These are phyloP conservation scores for Sialis fuliginosa DNA, from an alignment of 2,888 invertebrate species.

Conservation along the genomic window DNA sequence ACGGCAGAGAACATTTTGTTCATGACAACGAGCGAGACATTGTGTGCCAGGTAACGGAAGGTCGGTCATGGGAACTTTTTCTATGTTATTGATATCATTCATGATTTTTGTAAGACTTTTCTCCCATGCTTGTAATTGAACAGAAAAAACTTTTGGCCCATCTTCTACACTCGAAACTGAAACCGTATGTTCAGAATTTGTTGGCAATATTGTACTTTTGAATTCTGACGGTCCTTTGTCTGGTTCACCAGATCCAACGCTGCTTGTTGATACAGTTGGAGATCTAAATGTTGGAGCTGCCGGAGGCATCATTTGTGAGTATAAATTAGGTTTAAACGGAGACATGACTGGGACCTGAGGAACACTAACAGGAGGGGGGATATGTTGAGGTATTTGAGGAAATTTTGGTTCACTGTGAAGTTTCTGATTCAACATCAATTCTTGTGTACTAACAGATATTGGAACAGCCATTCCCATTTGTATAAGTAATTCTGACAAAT, in stretches of 20 bases:
- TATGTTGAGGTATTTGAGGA: too few relatives aligned
- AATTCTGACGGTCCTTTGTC: constrained; percentile 22
- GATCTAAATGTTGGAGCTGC: constrained; percentile 22
- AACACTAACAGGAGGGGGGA: constrained; percentile 1
- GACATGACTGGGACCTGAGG: constrained; percentile 2
- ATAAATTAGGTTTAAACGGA: neutral
- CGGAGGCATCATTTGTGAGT: neutral
- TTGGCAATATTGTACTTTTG: constrained; percentile 32
- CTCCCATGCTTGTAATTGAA: constrained; percentile 46
- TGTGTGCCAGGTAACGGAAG: constrained; percentile 58
- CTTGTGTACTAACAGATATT: constrained; percentile 30
- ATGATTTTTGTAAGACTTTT: constrained; percentile 47
- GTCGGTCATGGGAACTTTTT: constrained; percentile 38
- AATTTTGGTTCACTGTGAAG: neutral
- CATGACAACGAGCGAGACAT: constrained; percentile 54
- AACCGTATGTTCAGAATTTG: constrained; percentile 43
- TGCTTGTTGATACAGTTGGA: constrained; percentile 15
- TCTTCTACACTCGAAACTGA: constrained; percentile 63
- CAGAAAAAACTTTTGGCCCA: constrained; percentile 60
- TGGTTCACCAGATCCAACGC: neutral
- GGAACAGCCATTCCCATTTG: constrained; percentile 28
- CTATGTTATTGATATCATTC: constrained; percentile 48
- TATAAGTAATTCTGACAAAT: constrained; percentile 30
- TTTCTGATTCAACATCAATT: constrained; percentile 15
- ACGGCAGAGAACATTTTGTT: constrained; percentile 50